Base-by-base conservation (phyloP, 2,888 invertebrate genomes). In the Aleiodes testaceus region DNA sequence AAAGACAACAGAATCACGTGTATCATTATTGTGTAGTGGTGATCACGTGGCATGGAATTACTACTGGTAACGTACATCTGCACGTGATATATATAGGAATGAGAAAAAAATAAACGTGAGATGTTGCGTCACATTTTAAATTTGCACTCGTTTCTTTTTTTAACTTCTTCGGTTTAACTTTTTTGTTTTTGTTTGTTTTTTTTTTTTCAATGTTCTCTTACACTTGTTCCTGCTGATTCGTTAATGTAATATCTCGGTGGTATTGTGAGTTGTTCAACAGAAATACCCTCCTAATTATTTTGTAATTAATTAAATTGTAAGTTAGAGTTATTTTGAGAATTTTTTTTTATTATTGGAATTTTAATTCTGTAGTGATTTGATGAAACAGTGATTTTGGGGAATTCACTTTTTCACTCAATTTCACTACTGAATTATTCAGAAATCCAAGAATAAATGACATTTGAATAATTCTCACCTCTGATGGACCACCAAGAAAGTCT, bases 401-500 rank as follows among this genome's bases (percentile, higher is more conserved):
- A 36, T 36, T 36, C 6, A 36, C 6, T 36, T 36, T 11, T 7
- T 9, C 9, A 36, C 36, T 1, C 36, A 36, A 36, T 9, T 36
- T 36, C 36, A 36, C 36, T 36, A 36, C 36, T 36, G 36, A 47
- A 16, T 47, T 47, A 47, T 36, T 36, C 7, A 36, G 9, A 36
- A 36, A 9, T 36, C 36, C 36, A 36, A 36, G 11, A 36, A 36
- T 36, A 36, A 36, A 36, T 36, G 36, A 3, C 36, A 36, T 59
- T 18, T 16, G 18, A 30, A 14, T 26, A 14, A 36, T 59, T n/a
- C 87, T 88, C 87, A 96, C 97, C 92, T 93, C 94, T 88, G 95
- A 94, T 12, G 93, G 91, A 69, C 97, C 97, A n/a, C 96, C 97
- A 1, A 98, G 90, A 88, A 97, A 98, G 87, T 97, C 96, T 0